Evolutionary conservation across 2,888 invertebrate genomes (phyloP).

Genomic region (Diploptera punctata): DNA sequence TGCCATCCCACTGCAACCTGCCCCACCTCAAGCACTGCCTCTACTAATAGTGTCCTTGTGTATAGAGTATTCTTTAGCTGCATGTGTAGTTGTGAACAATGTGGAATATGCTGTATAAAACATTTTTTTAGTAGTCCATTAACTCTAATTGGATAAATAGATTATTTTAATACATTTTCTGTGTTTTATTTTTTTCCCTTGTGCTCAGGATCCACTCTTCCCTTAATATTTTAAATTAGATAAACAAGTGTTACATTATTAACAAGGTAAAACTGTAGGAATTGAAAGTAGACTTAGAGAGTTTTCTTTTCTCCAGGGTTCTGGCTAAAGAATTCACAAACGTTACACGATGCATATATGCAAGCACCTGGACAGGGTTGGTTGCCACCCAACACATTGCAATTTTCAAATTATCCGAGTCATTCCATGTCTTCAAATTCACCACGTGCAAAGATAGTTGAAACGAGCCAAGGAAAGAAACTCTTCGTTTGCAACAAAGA

Average conservation of each 20-base stretch:
- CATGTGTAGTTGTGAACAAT: no score
- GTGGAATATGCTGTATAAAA: no score
- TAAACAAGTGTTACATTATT: neutral
- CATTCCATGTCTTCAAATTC: neutral
- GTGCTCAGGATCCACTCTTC: neutral
- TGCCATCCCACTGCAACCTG: no score
- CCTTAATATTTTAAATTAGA: neutral
- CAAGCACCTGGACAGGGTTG: neutral
- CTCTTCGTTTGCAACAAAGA: constrained; percentile 28
- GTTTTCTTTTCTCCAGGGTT: constrained; percentile 22
- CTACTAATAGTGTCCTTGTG: no score
- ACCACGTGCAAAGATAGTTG: constrained; percentile 14
- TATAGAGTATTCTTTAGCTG: no score
- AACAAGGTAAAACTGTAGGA: neutral
- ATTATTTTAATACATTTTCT: no score
- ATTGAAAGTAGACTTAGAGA: neutral
- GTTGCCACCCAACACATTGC: neutral
- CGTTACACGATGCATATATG: neutral
- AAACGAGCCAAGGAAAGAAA: constrained; percentile 17
- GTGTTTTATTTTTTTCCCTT: no score
- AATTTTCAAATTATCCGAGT: neutral
- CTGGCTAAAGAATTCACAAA: constrained; percentile 9
- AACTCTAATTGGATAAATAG: no score
- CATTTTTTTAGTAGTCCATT: no score
- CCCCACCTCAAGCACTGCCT: no score